Percentiles rank a stretch among this genome's conserved stretches.
Conservation (phyloP, 1,140 invertebrate genomes). For the Drosophila truncata region DNA sequence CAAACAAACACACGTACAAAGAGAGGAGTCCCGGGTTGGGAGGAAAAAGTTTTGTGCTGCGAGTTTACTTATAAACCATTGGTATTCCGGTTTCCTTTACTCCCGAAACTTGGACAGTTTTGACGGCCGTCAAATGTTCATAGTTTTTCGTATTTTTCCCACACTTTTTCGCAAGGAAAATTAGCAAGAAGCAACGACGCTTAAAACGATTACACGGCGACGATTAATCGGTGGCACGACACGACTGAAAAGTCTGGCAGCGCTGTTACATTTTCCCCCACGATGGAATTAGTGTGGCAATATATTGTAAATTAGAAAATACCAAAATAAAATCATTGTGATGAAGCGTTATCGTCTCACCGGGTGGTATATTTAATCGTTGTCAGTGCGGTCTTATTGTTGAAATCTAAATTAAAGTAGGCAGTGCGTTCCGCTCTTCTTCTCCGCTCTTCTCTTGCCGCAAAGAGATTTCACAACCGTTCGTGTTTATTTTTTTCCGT, state of each 20-base stretch:
- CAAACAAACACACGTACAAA: constrained; percentile 33
- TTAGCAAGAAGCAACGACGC: constrained; percentile 74
- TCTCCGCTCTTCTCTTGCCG: constrained; percentile 8
- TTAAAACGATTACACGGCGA: constrained; percentile 67
- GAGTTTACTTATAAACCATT: constrained; percentile 1
- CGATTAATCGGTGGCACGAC: constrained; percentile 52
- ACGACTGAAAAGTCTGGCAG: neutral
- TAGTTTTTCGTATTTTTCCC: constrained; percentile 67
- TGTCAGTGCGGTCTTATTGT: constrained; percentile 8
- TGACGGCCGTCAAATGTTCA: constrained; percentile 35
- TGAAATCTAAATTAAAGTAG: constrained; percentile 16
- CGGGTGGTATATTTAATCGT: too few species aligned
- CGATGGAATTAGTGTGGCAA: too few species aligned
- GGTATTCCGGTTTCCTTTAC: neutral
- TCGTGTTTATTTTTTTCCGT: constrained; percentile 20
- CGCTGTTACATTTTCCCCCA: too few species aligned
- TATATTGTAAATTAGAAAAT: too few species aligned
- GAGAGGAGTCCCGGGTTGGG: constrained; percentile 10
- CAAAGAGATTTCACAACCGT: constrained; percentile 10
- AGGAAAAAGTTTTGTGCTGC: constrained; percentile 20
- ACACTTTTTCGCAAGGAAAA: constrained; percentile 64
- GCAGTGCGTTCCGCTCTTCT: constrained; percentile 3
- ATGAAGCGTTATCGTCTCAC: too few species aligned
- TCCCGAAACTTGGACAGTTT: constrained; percentile 6
- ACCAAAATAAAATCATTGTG: too few species aligned